Base-by-base conservation (phyloP, 2,113 vertebrate genomes). In the Odocoileus virginianus region DNA sequence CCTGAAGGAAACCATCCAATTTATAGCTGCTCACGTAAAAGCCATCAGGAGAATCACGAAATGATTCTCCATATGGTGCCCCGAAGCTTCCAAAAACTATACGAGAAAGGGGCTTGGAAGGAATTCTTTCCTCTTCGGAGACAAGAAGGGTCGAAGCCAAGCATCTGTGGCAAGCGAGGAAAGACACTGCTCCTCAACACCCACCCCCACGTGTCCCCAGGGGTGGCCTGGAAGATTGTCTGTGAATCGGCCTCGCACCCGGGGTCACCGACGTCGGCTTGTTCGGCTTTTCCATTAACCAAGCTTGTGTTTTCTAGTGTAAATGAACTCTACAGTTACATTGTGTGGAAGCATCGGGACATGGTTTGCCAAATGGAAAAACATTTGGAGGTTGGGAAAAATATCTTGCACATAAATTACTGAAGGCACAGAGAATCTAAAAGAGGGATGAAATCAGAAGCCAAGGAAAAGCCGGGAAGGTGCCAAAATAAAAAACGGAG, bases 381-480 rank as follows among this genome's bases (percentile, higher is more conserved):
- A 99, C 99, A 99, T 99, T 99, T 99, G 99, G 99, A 99, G 98
- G 98, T 98, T 99, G 99, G 99, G 99, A 99, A 99, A 74, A 99
- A 98, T 99, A 99, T 99, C 99, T 99, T 99, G 98, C 98, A 99
- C 99, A 99, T 99, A 99, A 99, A 99, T 99, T 99, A 99, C 99
- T 97, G 98, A 99, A 99, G 98, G 98, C 98, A 98, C 94, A 98
- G 98, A 99, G 98, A 98, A 98, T 98, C 98, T 99, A 98, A 99
- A 99, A 99, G 98, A 99, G 98, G 98, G 98, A 98, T 99, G 98
- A 98, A 99, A 99, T 98, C 98, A 98, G 98, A 99, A 99, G 99
- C 99, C 99, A 99, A 99, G 99, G 98, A 99, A 99, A 99, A 99
- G 98, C 98, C 97, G 55, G 0, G 43, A 87, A 97, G 91, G 96